Conservation (phyloP, 2,888 invertebrate genomes). For the Aquatica leii region DNA sequence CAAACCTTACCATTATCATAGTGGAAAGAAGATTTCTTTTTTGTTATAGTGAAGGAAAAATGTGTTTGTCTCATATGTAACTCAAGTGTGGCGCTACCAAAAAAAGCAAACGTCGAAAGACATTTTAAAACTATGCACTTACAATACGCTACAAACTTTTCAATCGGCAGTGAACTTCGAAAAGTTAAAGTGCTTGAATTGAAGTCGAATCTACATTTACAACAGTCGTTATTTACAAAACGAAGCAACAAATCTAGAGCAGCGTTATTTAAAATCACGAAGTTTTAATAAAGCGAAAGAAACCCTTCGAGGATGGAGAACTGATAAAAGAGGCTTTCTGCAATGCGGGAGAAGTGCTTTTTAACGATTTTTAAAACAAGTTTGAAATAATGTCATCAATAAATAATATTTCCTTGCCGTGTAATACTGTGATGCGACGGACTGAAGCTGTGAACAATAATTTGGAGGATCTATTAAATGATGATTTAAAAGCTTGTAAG, state of each 20-base stretch:
- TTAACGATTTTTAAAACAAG: conserved; percentile 2
- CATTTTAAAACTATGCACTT: background rate
- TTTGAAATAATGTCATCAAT: conserved; percentile 5
- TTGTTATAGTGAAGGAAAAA: background rate
- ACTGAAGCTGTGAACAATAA: conserved; percentile 1
- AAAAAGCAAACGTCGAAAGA: background rate
- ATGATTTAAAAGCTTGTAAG: background rate
- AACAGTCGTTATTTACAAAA: conserved; percentile 3
- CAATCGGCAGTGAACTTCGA: conserved; percentile 48
- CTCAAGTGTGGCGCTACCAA: background rate
- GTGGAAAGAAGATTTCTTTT: background rate
- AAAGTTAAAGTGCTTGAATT: background rate
- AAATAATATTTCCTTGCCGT: background rate
- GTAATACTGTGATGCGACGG: background rate
- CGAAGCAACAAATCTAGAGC: background rate
- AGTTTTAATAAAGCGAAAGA: conserved; percentile 1
- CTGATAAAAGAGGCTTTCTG: background rate
- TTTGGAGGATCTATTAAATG: conserved; percentile 8
- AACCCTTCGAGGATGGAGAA: background rate
- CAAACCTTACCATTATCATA: background rate
- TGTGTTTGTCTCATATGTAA: background rate
- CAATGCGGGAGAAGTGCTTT: background rate
- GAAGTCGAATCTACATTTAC: conserved; percentile 7
- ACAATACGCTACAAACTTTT: background rate
- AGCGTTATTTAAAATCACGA: background rate